These are phyloP conservation scores for Dicyrtoma fusca DNA, from an alignment of 2,888 invertebrate species.

Conservation along the genomic window DNA sequence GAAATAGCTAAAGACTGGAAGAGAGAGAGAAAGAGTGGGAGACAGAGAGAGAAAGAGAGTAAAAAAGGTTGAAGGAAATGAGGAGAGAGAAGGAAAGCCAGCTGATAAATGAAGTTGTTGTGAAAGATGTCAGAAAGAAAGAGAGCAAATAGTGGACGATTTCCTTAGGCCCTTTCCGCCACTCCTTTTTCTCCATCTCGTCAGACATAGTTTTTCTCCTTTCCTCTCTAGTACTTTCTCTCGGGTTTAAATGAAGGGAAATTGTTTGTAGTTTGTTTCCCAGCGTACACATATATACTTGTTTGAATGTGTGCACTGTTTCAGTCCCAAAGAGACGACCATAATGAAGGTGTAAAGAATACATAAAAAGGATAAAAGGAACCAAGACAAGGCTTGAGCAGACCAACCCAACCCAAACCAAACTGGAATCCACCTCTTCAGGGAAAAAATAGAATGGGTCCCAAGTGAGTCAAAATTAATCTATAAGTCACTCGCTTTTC, in stretches of 20 bases:
- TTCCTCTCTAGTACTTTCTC: neutral
- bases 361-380: conserved; percentile 18
- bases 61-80: neutral
- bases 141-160: conserved; percentile 5
- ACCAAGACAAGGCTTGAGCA: neutral
- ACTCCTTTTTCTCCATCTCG: neutral
- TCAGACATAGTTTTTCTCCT: neutral
- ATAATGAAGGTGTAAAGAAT: conserved; percentile 40
- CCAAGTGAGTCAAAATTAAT: conserved; percentile 39
- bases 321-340: neutral
- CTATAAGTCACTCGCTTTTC: conserved; percentile 35
- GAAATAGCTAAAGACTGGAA: neutral
- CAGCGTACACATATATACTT: neutral
- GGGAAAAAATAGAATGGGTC: conserved; percentile 37
- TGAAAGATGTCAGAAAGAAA: neutral
- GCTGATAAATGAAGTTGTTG: conserved; percentile 29
- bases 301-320: neutral
- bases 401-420: neutral
- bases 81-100: conserved; percentile 2
- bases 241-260: conserved; percentile 1
- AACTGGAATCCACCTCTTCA: conserved; percentile 23
- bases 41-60: neutral
- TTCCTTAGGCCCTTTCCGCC: neutral
- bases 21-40: conserved; percentile 10
- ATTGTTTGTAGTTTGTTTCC: conserved; percentile 4